These are phyloP conservation scores for Oreochromis aureus DNA, from an alignment of 2,113 vertebrate species.

Conservation along the genomic window DNA sequence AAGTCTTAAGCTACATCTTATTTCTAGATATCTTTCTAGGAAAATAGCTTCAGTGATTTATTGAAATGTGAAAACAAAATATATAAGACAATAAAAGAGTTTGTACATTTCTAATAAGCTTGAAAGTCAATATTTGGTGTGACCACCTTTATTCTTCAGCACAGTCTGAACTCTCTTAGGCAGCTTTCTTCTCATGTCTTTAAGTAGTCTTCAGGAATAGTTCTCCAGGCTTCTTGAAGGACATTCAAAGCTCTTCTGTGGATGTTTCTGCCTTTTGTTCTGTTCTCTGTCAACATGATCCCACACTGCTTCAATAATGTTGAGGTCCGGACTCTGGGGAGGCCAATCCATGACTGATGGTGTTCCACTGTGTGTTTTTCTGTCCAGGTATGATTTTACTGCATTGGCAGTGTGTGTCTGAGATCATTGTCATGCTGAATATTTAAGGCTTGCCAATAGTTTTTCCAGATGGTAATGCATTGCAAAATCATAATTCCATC, in stretches of 20 bases:
- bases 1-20: neutral
- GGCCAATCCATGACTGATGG: rapidly evolving
- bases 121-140: neutral
- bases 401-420: neutral
- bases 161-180: neutral
- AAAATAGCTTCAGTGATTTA: neutral
- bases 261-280: neutral
- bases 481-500: neutral
- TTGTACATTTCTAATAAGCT: neutral
- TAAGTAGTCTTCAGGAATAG: neutral
- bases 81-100: neutral
- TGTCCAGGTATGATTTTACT: neutral
- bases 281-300: rapidly evolving
- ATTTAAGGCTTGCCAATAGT: neutral
- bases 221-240: neutral
- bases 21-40: neutral
- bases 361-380: neutral
- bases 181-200: rapidly evolving
- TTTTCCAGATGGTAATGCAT: neutral
- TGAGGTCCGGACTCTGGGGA: neutral
- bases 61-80: neutral
- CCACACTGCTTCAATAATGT: neutral
- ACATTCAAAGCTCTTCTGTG: neutral
- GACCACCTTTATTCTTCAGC: neutral
- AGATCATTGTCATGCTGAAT: neutral